These are phyloP conservation scores for Tolmerus cingulatus DNA, from an alignment of 2,888 invertebrate species.

Conservation along the genomic window DNA sequence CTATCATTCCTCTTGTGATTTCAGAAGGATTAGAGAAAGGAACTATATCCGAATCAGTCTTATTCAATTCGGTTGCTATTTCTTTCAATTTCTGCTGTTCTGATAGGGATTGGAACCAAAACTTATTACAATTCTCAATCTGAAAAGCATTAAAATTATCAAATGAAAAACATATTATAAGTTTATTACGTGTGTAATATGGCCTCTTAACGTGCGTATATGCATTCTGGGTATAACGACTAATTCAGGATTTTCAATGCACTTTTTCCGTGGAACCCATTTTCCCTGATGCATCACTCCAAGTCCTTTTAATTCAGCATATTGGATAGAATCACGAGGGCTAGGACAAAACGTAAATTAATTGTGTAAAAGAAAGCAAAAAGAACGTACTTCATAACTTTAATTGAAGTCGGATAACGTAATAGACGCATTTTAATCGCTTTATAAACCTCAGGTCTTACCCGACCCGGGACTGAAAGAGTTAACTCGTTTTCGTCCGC, in stretches of 20 bases:
- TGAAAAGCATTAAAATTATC: constrained; percentile 47
- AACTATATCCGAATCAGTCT: constrained; percentile 53
- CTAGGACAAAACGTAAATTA: constrained; percentile 56
- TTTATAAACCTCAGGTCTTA: constrained; percentile 75
- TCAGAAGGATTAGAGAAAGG: constrained; percentile 54
- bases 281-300: constrained; percentile 55
- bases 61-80: constrained; percentile 63
- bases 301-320: constrained; percentile 60
- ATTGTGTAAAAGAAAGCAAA: not conserved
- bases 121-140: constrained; percentile 59
- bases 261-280: constrained; percentile 54
- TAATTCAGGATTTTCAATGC: constrained; percentile 63
- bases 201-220: constrained; percentile 64
- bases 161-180: not conserved
- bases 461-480: constrained; percentile 69
- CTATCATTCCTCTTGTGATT: constrained; percentile 65
- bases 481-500: constrained; percentile 52
- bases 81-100: constrained; percentile 55
- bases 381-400: constrained; percentile 59
- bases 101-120: constrained; percentile 59
- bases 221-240: constrained; percentile 69
- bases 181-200: constrained; percentile 67
- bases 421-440: constrained; percentile 74
- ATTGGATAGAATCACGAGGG: constrained; percentile 64
- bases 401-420: constrained; percentile 53